phyloP scores from a whole-genome alignment of 1,140 invertebrate species.

The Zaprionus vittiger region DNA sequence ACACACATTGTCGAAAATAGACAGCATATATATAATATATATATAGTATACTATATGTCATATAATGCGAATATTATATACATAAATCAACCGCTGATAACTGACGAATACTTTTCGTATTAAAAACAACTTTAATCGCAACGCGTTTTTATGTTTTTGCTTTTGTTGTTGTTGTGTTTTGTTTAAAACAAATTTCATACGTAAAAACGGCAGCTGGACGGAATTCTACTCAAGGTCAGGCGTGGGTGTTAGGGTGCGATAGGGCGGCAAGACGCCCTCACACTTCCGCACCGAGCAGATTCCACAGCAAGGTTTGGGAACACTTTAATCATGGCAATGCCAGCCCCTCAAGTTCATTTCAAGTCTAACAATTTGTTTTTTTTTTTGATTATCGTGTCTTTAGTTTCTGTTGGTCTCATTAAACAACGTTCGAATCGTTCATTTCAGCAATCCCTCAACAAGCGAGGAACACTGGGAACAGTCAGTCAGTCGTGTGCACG shows the following conservation, averaged over 20 bases:
- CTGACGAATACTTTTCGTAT: slow-evolving; percentile 1
- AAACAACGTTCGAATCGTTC: neutral
- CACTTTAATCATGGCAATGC: slow-evolving; percentile 11
- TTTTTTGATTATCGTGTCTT: neutral
- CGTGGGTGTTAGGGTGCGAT: slow-evolving; percentile 1
- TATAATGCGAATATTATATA: neutral
- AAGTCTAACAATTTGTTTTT: no score
- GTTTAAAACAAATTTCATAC: slow-evolving; percentile 7
- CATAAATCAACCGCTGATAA: slow-evolving; percentile 28
- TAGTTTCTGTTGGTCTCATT: neutral
- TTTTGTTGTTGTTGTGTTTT: neutral
- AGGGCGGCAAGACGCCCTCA: neutral
- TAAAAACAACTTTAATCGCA: slow-evolving; percentile 38
- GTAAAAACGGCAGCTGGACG: slow-evolving; percentile 3
- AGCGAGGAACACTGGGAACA: neutral
- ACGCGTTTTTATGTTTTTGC: slow-evolving; percentile 12
- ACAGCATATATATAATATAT: neutral
- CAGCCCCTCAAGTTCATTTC: no score
- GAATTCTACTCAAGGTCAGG: slow-evolving; percentile 34
- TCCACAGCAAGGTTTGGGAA: neutral
- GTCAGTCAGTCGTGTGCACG: neutral
- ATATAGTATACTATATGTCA: neutral
- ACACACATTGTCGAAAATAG: neutral
- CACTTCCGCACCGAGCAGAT: slow-evolving; percentile 4
- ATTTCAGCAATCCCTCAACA: slow-evolving; percentile 3